Evolutionary conservation across 2,113 vertebrate genomes (phyloP), one percentile per base, ranked within the genome.

Genomic region (Callorhinus ursinus): DNA sequence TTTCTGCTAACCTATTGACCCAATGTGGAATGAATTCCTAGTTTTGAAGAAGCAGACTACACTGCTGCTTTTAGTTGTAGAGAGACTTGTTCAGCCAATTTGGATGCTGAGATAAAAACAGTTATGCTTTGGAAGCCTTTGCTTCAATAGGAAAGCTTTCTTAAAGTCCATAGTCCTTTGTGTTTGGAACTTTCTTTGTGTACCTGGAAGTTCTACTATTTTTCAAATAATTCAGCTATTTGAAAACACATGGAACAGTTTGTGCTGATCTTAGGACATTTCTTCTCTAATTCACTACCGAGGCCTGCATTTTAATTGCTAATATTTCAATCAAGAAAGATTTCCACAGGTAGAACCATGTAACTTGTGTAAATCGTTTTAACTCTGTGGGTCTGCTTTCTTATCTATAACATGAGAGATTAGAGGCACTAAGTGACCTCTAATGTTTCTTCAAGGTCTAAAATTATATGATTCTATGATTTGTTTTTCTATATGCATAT

Each of bases 291-390:
- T 96, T 96, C 97, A 90, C 80, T 76, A 57, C 22, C 21, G 61
- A 91, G 59, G 46, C 57, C 53, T 81, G 42, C 22, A 33, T 93
- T 88, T 95, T 96, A 90, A 94, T 95, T 88, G 51, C 46, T 74
- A 92, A 81, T 92, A 77, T 49, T 96, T 95, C 76, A 90, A 79
- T 97, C n/a, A 92, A 71, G 89, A 89, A 95, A 93, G 39, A 89
- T 74, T 92, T 95, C 97, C 59, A 59, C 39, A 92, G 92, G 42
- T 42, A 93, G 55, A 97, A 49, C 63, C 39, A 18, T 97, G 83
- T 95, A 94, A 97, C 93, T 97, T 97, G 80, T 46, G 59, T 39
- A 96, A 95, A 82, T 95, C 26, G 24, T 95, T 96, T 96, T 96
- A 95, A 72, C 74, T 97, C 72, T 65, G 0, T 53, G 63, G 51